Percentiles rank a stretch among this genome's conserved stretches.
phyloP scores from a whole-genome alignment of 1,140 invertebrate species.

The Drosophila takahashii region DNA sequence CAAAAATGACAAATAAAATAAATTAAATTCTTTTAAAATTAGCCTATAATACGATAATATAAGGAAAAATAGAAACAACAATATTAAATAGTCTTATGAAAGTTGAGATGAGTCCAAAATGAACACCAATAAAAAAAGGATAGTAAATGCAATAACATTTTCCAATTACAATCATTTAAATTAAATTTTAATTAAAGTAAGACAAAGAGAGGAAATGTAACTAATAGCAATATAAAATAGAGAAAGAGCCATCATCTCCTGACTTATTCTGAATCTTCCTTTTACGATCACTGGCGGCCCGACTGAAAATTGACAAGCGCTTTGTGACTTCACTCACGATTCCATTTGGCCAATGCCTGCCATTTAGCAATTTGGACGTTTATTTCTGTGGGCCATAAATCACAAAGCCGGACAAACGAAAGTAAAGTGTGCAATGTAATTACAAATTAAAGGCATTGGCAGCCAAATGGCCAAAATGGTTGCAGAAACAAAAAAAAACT shows the following conservation, averaged over 20 bases:
- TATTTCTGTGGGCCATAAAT: constrained; percentile 71
- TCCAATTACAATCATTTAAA: not conserved
- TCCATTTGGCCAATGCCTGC: constrained; percentile 59
- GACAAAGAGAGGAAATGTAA: not conserved
- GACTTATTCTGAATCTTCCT: constrained; percentile 18
- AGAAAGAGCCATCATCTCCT: constrained; percentile 12
- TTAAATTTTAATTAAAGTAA: not conserved
- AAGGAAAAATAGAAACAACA: too few relatives aligned
- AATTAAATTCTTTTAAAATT: too few relatives aligned
- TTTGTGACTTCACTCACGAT: constrained; percentile 66
- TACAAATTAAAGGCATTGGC: constrained; percentile 71
- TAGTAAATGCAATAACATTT: not conserved
- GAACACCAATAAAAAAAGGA: too few relatives aligned
- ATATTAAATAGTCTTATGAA: too few relatives aligned
- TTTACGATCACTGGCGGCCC: constrained; percentile 26
- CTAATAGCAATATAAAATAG: not conserved
- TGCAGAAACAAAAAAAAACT: constrained; percentile 12
- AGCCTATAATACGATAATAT: too few relatives aligned
- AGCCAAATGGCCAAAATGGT: constrained; percentile 24
- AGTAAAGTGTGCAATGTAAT: constrained; percentile 77
- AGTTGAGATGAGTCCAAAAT: too few relatives aligned
- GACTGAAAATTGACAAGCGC: constrained; percentile 42
- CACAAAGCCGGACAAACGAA: constrained; percentile 75
- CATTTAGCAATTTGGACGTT: constrained; percentile 58
- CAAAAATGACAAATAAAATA: too few relatives aligned